Base-by-base conservation (phyloP, 2,113 vertebrate genomes). In the Leucopsar rothschildi region DNA sequence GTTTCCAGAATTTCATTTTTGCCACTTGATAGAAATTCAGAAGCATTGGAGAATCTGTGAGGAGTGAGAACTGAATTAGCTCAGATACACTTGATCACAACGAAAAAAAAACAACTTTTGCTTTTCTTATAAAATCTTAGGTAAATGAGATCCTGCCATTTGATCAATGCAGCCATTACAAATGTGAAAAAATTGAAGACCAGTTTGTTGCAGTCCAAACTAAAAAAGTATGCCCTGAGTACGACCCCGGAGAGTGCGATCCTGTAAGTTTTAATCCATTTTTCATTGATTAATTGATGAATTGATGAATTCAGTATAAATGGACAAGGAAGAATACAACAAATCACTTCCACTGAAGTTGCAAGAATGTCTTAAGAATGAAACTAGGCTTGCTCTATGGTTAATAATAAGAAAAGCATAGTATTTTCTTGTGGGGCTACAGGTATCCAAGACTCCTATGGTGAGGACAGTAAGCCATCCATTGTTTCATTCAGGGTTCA, bases 121-220 rank as follows among this genome's bases (percentile, higher is more conserved):
- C 6, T 81, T 85, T 92, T 88, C 78, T 83, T 55, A 15, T 40
- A 39, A 89, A 78, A 50, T 84, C 63, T 79, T 96, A 99, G 99
- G 91, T 98, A 60, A 97, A 97, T 10, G 16, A 95, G 10, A 98
- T 96, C 13, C 98, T 97, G 96, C 71, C 91, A 14, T 55, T 97
- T 0, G 97, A 99, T 92, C 97, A 97, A 10, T 99, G 99, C 96
- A 97, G 95, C 2, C 39, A 93, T 8, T 99, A 99, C 88, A 97
- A 28, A 66, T 99, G 99, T 79, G 96, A 97, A 66, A 76, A 82
- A 14, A 61, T 90, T 15, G 96, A 97, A 28, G 93, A 96, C 21
- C 93, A 97, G 11, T n/a, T 95, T 25, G 33, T 94, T 55, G 10
- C 95, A 47, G 90, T 96, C 25, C 92, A 97, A 72, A 95, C 37